These are phyloP conservation scores for Leucoptera coffeella DNA, from an alignment of 2,888 invertebrate genomes.

Conservation along the genomic window DNA sequence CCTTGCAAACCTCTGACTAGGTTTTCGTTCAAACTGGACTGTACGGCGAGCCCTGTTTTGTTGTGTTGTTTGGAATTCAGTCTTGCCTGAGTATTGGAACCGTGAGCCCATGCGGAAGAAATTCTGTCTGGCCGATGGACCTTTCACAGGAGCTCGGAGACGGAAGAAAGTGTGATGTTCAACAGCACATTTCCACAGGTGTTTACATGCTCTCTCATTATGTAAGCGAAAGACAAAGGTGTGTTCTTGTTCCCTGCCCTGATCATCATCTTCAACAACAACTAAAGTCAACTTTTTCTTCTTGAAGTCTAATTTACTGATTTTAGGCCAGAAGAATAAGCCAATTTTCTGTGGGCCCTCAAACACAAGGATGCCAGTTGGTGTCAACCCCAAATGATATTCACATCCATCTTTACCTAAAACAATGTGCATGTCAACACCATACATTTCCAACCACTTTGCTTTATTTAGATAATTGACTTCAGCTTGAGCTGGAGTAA, in stretches of 20 bases:
- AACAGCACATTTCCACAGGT: slow-evolving; percentile 99
- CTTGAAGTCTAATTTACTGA: slow-evolving; percentile 95
- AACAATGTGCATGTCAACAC: slow-evolving; percentile 97
- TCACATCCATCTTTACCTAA: slow-evolving; percentile 94
- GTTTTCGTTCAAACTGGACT: slow-evolving; percentile 93
- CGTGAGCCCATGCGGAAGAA: slow-evolving; percentile 98
- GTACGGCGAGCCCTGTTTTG: slow-evolving; percentile 85
- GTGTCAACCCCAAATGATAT: slow-evolving; percentile 94
- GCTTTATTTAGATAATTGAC: slow-evolving; percentile 91
- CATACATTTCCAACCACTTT: slow-evolving; percentile 98
- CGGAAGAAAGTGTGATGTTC: slow-evolving; percentile 99
- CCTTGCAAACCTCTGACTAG: slow-evolving; percentile 93
- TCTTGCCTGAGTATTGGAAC: slow-evolving; percentile 90
- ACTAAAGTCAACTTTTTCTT: slow-evolving; percentile 95
- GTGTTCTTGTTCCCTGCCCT: slow-evolving; percentile 94
- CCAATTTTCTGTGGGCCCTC: slow-evolving; percentile 96
- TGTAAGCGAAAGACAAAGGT: slow-evolving; percentile 95
- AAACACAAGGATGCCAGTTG: slow-evolving; percentile 96
- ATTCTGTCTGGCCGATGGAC: slow-evolving; percentile 84
- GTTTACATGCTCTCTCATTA: slow-evolving; percentile 98
- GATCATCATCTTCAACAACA: slow-evolving; percentile 98
- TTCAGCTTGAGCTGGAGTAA: slow-evolving; percentile 94
- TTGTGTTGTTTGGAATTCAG: slow-evolving; percentile 95
- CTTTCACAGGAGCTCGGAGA: slow-evolving; percentile 81
- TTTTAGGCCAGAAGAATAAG: slow-evolving; percentile 98